phyloP scores from a whole-genome alignment of 2,888 invertebrate species.

The Lepidonotus clava region DNA sequence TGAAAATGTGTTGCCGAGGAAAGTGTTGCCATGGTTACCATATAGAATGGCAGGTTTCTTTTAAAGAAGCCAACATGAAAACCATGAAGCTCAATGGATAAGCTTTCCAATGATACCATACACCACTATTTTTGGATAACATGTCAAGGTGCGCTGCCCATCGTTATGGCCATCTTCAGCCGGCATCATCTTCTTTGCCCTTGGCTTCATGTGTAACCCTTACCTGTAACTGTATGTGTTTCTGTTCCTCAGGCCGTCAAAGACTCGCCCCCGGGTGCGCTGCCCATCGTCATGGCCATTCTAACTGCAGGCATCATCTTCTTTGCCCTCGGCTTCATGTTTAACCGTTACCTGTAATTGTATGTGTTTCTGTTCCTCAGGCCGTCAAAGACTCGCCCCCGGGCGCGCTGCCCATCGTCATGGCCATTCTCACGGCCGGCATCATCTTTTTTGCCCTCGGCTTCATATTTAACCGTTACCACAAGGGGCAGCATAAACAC shows the following conservation, averaged over 20 bases:
- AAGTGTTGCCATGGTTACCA: no score
- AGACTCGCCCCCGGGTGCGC: neutral
- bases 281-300: slow-evolving; percentile 17
- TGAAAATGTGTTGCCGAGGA: no score
- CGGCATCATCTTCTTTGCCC: slow-evolving; percentile 36
- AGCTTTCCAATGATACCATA: no score
- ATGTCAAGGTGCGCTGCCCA: slow-evolving; percentile 15
- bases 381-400: neutral
- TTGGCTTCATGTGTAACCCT: slow-evolving; percentile 49
- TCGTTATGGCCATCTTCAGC: slow-evolving; percentile 11
- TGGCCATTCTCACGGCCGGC: slow-evolving; percentile 19
- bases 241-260: neutral
- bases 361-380: slow-evolving; percentile 2
- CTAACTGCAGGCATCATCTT: slow-evolving; percentile 34
- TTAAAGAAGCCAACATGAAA: no score
- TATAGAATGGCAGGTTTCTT: no score
- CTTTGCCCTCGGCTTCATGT: slow-evolving; percentile 49
- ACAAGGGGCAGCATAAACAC: neutral
- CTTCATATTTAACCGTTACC: slow-evolving; percentile 34
- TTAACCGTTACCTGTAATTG: neutral
- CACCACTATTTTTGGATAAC: no score
- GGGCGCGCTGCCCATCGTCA: slow-evolving; percentile 15
- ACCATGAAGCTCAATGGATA: no score
- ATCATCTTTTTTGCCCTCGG: slow-evolving; percentile 48
- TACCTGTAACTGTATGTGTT: no score